These are phyloP conservation scores for Tauraco hartlaubi DNA, from an alignment of 2,797 vertebrate genomes.

Conservation along the genomic window DNA sequence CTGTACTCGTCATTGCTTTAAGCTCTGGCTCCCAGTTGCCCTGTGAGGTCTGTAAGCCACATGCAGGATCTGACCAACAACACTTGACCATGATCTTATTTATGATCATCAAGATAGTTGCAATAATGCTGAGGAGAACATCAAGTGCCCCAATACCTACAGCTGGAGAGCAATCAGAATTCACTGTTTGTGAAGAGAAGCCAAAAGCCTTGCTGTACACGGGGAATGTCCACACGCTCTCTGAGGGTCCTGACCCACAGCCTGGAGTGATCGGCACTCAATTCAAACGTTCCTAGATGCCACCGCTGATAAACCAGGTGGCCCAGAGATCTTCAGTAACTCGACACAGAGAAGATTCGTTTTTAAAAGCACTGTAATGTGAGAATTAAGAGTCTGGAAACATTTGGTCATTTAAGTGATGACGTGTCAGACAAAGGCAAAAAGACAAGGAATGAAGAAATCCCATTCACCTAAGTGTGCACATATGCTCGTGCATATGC, in stretches of 20 bases:
- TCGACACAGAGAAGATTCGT: neutral
- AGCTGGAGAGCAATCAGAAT: neutral
- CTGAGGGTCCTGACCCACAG: neutral
- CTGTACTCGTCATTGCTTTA: neutral
- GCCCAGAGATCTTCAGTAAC: neutral
- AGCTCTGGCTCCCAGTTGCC: neutral
- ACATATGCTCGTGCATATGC: neutral
- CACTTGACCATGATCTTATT: neutral
- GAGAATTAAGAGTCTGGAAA: neutral
- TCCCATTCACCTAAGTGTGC: neutral
- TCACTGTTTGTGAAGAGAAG: neutral
- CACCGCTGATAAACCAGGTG: neutral
- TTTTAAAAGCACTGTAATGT: neutral
- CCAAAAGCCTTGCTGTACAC: neutral
- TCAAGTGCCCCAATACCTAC: neutral
- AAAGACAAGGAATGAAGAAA: slow-evolving; percentile 17
- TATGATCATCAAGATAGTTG: neutral
- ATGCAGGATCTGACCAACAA: neutral
- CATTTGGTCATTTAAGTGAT: neutral
- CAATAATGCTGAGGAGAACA: neutral
- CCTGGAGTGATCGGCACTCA: rapidly evolving
- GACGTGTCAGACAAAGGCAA: neutral
- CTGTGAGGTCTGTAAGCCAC: neutral
- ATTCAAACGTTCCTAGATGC: neutral
- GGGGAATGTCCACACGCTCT: rapidly evolving